Evolutionary conservation across 2,113 vertebrate genomes (phyloP).

Genomic region (Lophius piscatorius): DNA sequence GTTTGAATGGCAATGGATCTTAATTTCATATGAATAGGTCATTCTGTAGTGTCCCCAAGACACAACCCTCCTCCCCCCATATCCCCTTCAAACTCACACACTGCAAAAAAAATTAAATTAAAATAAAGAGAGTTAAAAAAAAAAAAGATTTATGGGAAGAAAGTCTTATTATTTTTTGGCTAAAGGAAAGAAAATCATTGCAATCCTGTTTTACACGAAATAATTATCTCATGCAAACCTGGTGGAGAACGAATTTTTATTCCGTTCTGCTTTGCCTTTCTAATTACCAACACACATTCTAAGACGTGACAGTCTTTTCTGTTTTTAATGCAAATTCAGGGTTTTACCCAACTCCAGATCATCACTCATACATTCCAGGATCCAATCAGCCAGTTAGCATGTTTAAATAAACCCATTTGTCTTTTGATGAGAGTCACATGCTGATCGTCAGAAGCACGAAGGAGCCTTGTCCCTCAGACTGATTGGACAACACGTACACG

Average conservation of each 20-base stretch:
- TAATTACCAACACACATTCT: not conserved
- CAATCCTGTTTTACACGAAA: not conserved
- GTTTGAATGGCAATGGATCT: slow-evolving; percentile 50
- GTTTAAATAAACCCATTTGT: slow-evolving; percentile 70
- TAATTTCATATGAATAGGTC: slow-evolving; percentile 42
- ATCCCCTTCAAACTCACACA: slow-evolving; percentile 27
- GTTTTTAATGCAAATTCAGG: slow-evolving; percentile 10
- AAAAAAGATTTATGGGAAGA: no score
- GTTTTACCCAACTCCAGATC: slow-evolving; percentile 14
- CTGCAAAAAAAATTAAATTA: no score
- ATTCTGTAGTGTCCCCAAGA: slow-evolving; percentile 29
- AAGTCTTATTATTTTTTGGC: no score
- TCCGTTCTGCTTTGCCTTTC: not conserved
- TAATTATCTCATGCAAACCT: not conserved
- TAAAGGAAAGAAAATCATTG: no score
- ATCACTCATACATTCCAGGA: slow-evolving; percentile 48
- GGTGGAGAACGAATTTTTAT: not conserved
- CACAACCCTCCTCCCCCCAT: not conserved
- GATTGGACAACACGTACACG: slow-evolving; percentile 67
- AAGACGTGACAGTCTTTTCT: slow-evolving; percentile 6
- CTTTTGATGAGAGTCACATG: slow-evolving; percentile 63
- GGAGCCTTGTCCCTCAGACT: slow-evolving; percentile 68
- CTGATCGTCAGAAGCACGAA: slow-evolving; percentile 65
- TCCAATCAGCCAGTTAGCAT: slow-evolving; percentile 48
- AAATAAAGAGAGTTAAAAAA: no score